phyloP scores from a whole-genome alignment of 1,140 invertebrate species.

The Colletes gigas region DNA sequence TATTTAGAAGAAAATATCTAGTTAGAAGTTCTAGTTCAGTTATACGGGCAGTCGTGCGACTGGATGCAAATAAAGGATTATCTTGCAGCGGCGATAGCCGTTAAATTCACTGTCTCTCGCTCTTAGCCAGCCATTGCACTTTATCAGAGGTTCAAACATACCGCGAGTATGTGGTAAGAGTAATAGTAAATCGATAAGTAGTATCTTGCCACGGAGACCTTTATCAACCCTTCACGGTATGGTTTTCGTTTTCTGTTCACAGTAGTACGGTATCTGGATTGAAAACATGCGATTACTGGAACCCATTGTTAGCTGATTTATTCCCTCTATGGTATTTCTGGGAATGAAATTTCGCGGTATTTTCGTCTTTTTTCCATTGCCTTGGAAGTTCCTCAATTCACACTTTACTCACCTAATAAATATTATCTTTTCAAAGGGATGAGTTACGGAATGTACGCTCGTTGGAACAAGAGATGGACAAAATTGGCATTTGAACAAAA shows the following conservation, averaged over 20 bases:
- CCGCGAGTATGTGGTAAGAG: neutral
- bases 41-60: too few relatives aligned
- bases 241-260: neutral
- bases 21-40: too few relatives aligned
- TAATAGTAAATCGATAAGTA: constrained; percentile 19
- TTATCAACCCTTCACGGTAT: neutral
- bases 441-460: neutral
- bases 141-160: constrained; percentile 2
- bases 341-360: too few relatives aligned
- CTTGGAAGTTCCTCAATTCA: too few relatives aligned
- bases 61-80: neutral
- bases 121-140: neutral
- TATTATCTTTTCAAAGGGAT: neutral
- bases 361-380: too few relatives aligned
- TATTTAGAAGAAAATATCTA: too few relatives aligned
- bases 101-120: constrained; percentile 13
- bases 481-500: too few relatives aligned
- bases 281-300: neutral
- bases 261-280: neutral
- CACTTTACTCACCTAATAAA: neutral
- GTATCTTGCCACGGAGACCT: neutral
- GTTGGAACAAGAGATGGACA: too few relatives aligned
- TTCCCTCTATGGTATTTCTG: neutral
- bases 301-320: neutral
- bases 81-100: neutral